A percentile compares a stretch with the other conserved stretches of the same genome.
phyloP scores from a whole-genome alignment of 2,113 vertebrate genomes.

The Melanerpes formicivorus region DNA sequence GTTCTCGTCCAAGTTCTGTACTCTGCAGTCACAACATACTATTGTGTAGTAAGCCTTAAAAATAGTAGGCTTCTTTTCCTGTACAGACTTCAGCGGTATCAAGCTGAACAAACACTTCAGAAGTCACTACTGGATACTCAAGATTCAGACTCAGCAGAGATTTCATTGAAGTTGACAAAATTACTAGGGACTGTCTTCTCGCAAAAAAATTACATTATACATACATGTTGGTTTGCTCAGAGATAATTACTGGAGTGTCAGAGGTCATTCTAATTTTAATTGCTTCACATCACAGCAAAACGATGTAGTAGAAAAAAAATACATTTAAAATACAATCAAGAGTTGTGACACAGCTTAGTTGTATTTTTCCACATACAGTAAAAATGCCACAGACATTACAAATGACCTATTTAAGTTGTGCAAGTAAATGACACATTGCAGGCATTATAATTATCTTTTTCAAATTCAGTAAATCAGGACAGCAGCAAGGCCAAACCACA shows the following conservation, averaged over 20 bases:
- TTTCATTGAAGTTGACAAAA: constrained; percentile 19
- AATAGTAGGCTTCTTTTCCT: background rate
- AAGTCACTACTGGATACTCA: background rate
- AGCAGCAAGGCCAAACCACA: constrained; percentile 88
- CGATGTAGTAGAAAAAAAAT: constrained; percentile 63
- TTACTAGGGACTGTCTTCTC: constrained; percentile 28
- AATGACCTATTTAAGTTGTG: constrained; percentile 77
- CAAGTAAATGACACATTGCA: constrained; percentile 76
- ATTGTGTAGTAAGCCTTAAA: background rate
- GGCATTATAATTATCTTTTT: constrained; percentile 76
- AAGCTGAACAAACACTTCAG: constrained; percentile 35
- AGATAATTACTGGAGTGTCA: constrained; percentile 73
- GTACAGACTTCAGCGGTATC: background rate
- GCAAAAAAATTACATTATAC: background rate
- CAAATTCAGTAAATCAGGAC: constrained; percentile 83
- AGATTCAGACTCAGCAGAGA: background rate
- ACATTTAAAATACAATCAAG: constrained; percentile 73
- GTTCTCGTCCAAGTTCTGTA: background rate
- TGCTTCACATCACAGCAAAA: constrained; percentile 72
- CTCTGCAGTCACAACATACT: background rate
- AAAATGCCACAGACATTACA: constrained; percentile 78
- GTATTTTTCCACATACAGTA: constrained; percentile 74
- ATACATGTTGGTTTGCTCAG: constrained; percentile 47
- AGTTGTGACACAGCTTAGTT: constrained; percentile 66
- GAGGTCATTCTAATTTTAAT: constrained; percentile 73